Conservation (phyloP, 2,888 invertebrate genomes). For the Dorcus parallelipipedus region DNA sequence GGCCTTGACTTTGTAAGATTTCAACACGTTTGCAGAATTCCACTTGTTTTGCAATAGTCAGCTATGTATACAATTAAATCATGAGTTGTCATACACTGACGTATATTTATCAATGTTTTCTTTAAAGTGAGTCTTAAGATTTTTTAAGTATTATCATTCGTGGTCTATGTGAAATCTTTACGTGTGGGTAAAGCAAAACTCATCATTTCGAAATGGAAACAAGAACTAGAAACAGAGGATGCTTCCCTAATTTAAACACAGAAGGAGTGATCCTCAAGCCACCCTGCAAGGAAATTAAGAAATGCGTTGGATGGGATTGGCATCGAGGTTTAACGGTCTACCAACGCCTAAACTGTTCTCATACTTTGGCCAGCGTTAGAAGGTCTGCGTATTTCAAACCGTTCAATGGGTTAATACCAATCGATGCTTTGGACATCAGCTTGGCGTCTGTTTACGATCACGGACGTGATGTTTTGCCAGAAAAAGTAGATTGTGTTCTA, state of each 20-base stretch:
- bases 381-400: conserved; percentile 48
- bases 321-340: conserved; percentile 42
- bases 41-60: too few relatives aligned
- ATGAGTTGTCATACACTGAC: too few relatives aligned
- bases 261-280: conserved; percentile 51
- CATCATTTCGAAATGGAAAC: conserved; percentile 8
- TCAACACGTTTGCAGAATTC: too few relatives aligned
- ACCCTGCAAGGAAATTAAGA: conserved; percentile 21
- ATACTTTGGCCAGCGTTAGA: conserved; percentile 55
- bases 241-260: conserved; percentile 47
- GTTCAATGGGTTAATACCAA: conserved; percentile 51
- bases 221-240: conserved; percentile 38
- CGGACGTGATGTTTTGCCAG: conserved; percentile 60
- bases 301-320: conserved; percentile 41
- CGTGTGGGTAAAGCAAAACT: too few relatives aligned
- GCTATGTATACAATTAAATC: too few relatives aligned
- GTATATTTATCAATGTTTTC: too few relatives aligned
- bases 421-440: conserved; percentile 67
- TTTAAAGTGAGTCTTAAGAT: too few relatives aligned
- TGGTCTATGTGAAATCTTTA: too few relatives aligned
- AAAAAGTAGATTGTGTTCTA: conserved; percentile 59
- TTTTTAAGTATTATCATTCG: too few relatives aligned
- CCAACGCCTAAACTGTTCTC: conserved; percentile 53
- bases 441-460: conserved; percentile 68
- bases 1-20: too few relatives aligned